These are phyloP conservation scores for Enteromius viviparus DNA, from an alignment of 2,797 vertebrate species.

Conservation along the genomic window DNA sequence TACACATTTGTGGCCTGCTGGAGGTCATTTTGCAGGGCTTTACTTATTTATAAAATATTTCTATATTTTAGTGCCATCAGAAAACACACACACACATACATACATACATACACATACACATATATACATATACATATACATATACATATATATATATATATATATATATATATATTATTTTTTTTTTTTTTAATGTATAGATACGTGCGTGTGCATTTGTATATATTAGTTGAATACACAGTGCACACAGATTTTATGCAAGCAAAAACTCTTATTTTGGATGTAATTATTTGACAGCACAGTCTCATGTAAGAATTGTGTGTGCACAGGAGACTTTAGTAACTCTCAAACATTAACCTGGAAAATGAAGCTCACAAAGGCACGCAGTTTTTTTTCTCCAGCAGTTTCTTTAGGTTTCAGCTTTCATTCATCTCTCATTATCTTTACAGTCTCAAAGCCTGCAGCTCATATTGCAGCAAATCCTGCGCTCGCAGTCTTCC, in stretches of 20 bases:
- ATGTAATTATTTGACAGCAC: not conserved
- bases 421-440: conserved; percentile 55
- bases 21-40: too few relatives aligned
- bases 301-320: conserved; percentile 15
- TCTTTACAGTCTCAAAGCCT: conserved; percentile 52
- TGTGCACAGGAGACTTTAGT: conserved; percentile 30
- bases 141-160: too few relatives aligned
- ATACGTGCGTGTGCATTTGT: too few relatives aligned
- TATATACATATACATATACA: too few relatives aligned
- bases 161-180: too few relatives aligned
- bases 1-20: too few relatives aligned
- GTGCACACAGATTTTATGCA: not conserved
- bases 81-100: too few relatives aligned
- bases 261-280: not conserved
- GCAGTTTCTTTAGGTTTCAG: conserved; percentile 52
- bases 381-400: conserved; percentile 40
- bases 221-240: not conserved
- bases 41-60: too few relatives aligned
- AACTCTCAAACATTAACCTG: conserved; percentile 36
- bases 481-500: conserved; percentile 45
- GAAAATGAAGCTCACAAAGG: conserved; percentile 41
- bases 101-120: too few relatives aligned
- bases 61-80: too few relatives aligned
- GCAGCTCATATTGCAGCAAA: conserved; percentile 54
- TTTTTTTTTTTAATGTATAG: too few relatives aligned